These are phyloP conservation scores for Hemicentrotus pulcherrimus DNA, from an alignment of 35 echinoderm and acorn worm genomes.

Conservation along the genomic window DNA sequence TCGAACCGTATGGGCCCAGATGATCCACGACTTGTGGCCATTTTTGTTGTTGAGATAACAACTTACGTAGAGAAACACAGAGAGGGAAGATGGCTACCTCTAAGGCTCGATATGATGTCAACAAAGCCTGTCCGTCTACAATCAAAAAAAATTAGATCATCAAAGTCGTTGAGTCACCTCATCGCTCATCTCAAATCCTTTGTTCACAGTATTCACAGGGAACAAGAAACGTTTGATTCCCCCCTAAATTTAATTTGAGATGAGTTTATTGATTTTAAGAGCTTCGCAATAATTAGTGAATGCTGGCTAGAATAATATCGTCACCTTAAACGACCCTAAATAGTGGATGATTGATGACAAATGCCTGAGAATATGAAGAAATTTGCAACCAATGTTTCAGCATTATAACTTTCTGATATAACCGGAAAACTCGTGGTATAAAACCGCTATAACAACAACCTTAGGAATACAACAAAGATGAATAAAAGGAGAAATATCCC, in stretches of 20 bases:
- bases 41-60: neutral
- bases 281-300: neutral
- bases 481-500: neutral
- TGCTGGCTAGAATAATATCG: neutral
- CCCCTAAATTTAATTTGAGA: neutral
- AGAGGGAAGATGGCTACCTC: neutral
- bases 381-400: neutral
- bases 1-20: neutral
- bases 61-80: neutral
- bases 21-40: neutral
- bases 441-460: neutral
- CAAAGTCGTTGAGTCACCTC: neutral
- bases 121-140: neutral
- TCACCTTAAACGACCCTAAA: neutral
- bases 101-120: neutral
- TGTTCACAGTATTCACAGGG: neutral
- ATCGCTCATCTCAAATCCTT: neutral
- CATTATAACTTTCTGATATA: neutral
- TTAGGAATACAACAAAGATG: neutral
- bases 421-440: neutral
- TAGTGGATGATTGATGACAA: neutral
- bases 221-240: neutral
- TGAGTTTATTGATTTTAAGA: neutral
- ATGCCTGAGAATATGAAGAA: neutral
- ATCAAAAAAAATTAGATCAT: slow-evolving; percentile 14